Evolutionary conservation across 2,113 vertebrate genomes (phyloP).

Genomic region (Silurus asotus): DNA sequence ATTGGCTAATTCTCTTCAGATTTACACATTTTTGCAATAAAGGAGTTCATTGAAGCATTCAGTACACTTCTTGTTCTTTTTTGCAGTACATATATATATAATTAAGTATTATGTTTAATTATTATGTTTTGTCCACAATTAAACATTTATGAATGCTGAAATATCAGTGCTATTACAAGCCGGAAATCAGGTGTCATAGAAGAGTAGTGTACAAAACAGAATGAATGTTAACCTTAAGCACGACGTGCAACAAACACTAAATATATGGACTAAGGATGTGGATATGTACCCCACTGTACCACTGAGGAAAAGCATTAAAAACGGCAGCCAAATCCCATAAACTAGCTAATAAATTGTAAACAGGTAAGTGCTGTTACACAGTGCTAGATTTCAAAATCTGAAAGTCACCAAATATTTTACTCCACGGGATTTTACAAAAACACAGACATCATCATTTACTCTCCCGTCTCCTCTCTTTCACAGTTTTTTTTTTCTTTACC

Average conservation of each 20-base stretch:
- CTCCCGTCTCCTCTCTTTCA: neutral
- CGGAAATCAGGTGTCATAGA: neutral
- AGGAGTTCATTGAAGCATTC: neutral
- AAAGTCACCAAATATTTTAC: neutral
- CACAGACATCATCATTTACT: neutral
- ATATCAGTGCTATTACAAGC: neutral
- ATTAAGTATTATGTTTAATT: neutral
- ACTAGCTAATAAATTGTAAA: neutral
- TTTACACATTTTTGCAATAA: neutral
- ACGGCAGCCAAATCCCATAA: neutral
- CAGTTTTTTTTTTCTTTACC: conserved; percentile 3
- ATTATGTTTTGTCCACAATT: too few species aligned
- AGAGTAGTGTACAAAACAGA: neutral
- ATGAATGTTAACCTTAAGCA: neutral
- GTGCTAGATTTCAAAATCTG: neutral
- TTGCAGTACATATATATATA: neutral
- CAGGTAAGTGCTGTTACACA: neutral
- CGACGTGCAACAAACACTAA: neutral
- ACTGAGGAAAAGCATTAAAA: neutral
- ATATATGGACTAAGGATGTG: neutral
- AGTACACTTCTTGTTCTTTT: neutral
- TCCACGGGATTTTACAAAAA: neutral
- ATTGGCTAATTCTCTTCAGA: neutral
- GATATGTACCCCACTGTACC: neutral
- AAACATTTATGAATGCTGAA: neutral